Conservation (phyloP, 2,888 invertebrate genomes). For the Drosophila nr. medialis region DNA sequence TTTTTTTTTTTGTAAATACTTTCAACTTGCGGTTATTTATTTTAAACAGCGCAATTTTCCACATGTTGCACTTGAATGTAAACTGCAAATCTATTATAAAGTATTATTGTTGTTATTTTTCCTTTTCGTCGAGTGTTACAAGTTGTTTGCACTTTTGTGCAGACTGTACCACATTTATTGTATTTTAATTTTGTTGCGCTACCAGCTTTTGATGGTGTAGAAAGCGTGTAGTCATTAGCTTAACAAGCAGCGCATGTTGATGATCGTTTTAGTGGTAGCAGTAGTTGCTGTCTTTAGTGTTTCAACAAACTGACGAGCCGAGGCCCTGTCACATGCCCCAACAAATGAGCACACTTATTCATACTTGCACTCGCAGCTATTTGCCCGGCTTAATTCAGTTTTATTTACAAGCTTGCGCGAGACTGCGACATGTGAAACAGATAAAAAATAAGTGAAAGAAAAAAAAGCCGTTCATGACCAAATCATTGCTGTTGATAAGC, state of each 20-base stretch:
- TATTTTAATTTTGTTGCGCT: neutral
- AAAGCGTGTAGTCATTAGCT: constrained; percentile 70
- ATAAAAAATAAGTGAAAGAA: constrained; percentile 41
- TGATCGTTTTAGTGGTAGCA: constrained; percentile 26
- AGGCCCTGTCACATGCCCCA: constrained; percentile 62
- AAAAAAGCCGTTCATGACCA: constrained; percentile 45
- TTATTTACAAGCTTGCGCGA: constrained; percentile 66
- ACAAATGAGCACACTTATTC: constrained; percentile 3
- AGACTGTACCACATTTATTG: constrained; percentile 51
- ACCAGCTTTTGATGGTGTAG: constrained; percentile 43
- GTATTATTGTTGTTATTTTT: neutral
- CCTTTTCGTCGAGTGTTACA: constrained; percentile 2
- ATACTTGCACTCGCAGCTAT: constrained; percentile 25
- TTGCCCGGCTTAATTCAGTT: constrained; percentile 63
- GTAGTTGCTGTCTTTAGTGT: constrained; percentile 30
- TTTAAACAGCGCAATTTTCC: constrained; percentile 3
- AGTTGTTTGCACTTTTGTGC: constrained; percentile 28
- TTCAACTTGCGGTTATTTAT: constrained; percentile 2
- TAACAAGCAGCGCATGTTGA: constrained; percentile 63
- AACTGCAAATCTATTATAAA: constrained; percentile 2
- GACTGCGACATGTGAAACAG: constrained; percentile 50
- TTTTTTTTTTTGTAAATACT: constrained; percentile 4
- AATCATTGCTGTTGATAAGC: constrained; percentile 55
- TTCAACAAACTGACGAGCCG: constrained; percentile 55
- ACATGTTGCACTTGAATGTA: constrained; percentile 14